Evolutionary conservation across 1,140 invertebrate genomes (phyloP).

Genomic region (Drosophila littoralis): DNA sequence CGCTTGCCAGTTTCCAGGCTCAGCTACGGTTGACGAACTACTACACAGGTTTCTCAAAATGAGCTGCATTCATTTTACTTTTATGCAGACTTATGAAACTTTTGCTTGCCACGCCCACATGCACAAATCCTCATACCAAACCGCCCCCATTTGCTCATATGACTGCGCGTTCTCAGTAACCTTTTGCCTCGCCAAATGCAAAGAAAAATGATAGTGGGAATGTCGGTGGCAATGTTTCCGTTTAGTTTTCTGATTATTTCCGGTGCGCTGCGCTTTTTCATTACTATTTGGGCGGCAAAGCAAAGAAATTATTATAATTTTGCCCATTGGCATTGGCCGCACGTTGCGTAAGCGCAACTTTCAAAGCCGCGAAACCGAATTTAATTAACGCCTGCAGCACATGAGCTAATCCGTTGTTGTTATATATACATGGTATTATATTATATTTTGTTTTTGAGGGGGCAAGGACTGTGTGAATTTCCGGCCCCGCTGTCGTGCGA

Average conservation of each 20-base stretch:
- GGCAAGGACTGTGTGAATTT: slow-evolving; percentile 15
- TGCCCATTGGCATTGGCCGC: slow-evolving; percentile 29
- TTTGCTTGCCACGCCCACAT: slow-evolving; percentile 10
- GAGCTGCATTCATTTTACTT: slow-evolving; percentile 46
- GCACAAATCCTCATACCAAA: background rate
- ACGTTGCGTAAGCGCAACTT: slow-evolving; percentile 66
- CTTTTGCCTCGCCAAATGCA: slow-evolving; percentile 33
- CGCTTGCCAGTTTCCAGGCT: background rate
- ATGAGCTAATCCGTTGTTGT: slow-evolving; percentile 26
- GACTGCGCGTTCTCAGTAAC: slow-evolving; percentile 19
- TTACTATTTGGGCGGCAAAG: slow-evolving; percentile 36
- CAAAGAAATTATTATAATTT: slow-evolving; percentile 58
- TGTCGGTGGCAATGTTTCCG: slow-evolving; percentile 27
- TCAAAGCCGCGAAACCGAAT: slow-evolving; percentile 47
- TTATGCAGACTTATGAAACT: slow-evolving; percentile 20
- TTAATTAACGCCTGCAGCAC: slow-evolving; percentile 64
- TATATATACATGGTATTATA: background rate
- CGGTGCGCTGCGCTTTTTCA: slow-evolving; percentile 46
- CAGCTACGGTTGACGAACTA: slow-evolving; percentile 26
- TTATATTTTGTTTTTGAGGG: background rate
- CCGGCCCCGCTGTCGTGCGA: slow-evolving; percentile 56
- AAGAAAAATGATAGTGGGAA: slow-evolving; percentile 21
- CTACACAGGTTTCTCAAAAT: slow-evolving; percentile 57
- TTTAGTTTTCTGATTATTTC: slow-evolving; percentile 61
- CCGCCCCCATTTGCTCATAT: slow-evolving; percentile 21